Evolutionary conservation across 53 echinoderm and acorn worm genomes (phyloP).

Genomic region (Glandiceps talaboti): DNA sequence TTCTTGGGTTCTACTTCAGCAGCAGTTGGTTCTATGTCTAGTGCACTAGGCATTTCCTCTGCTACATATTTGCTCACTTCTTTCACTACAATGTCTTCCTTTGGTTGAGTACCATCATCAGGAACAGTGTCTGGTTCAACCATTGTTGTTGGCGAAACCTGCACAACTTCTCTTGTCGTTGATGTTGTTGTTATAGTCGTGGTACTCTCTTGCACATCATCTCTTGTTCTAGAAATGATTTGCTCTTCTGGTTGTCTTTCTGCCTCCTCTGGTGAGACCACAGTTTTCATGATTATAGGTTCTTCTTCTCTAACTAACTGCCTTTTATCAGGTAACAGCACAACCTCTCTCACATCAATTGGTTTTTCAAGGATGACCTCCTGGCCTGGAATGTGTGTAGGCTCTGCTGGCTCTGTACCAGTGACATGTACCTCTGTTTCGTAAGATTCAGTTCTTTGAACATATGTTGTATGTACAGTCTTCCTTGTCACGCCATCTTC

Average conservation of each 20-base stretch:
- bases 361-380: neutral
- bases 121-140: neutral
- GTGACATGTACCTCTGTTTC: neutral
- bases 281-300: too few species aligned
- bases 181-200: neutral
- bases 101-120: too few species aligned
- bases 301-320: too few species aligned
- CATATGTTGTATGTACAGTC: neutral
- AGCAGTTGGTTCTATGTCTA: neutral
- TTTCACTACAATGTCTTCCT: too few species aligned
- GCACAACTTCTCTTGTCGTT: neutral
- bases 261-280: too few species aligned
- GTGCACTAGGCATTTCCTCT: neutral
- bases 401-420: neutral
- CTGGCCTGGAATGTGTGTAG: neutral
- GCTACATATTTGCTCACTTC: too few species aligned
- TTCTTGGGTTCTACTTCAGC: neutral
- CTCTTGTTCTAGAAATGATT: too few species aligned
- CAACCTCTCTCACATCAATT: too few species aligned
- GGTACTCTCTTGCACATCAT: too few species aligned
- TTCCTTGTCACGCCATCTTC: neutral
- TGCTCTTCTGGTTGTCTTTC: too few species aligned
- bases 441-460: neutral
- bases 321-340: too few species aligned
- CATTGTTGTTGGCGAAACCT: neutral